These are phyloP conservation scores for Rhyacophila evoluta DNA, from an alignment of 2,888 invertebrate species.

Conservation along the genomic window DNA sequence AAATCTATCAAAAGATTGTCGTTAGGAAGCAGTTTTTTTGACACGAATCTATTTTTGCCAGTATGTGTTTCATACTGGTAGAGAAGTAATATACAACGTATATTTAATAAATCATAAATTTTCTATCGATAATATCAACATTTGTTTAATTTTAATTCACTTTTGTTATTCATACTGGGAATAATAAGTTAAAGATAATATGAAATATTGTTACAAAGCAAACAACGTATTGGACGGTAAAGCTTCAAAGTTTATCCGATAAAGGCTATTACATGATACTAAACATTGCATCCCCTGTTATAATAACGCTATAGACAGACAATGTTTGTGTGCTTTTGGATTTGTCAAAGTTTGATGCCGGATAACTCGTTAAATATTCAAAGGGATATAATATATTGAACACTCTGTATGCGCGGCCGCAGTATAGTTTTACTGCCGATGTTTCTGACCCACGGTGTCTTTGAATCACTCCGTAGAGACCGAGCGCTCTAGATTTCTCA, in stretches of 20 bases:
- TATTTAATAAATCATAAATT: too few relatives aligned
- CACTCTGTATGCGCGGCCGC: not conserved
- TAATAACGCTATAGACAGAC: not conserved
- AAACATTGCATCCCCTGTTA: not conserved
- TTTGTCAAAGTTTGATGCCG: not conserved
- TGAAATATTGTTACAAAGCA: too few relatives aligned
- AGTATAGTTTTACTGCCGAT: conserved; percentile 5
- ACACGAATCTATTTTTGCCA: too few relatives aligned
- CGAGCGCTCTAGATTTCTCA: not conserved
- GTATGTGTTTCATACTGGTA: too few relatives aligned
- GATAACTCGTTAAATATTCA: not conserved
- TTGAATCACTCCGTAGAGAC: not conserved
- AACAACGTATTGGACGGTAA: too few relatives aligned
- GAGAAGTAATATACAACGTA: too few relatives aligned
- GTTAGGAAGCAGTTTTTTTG: too few relatives aligned
- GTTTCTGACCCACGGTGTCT: conserved; percentile 6
- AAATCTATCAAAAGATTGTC: too few relatives aligned
- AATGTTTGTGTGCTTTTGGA: not conserved
- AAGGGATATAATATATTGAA: conserved; percentile 15
- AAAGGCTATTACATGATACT: not conserved
- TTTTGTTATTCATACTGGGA: too few relatives aligned
- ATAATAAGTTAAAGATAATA: too few relatives aligned
- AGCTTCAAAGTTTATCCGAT: too few relatives aligned
- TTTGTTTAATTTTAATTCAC: not conserved
- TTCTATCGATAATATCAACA: not conserved